These are phyloP conservation scores for Hybos culiciformis DNA, from an alignment of 2,888 invertebrate species.

Conservation along the genomic window DNA sequence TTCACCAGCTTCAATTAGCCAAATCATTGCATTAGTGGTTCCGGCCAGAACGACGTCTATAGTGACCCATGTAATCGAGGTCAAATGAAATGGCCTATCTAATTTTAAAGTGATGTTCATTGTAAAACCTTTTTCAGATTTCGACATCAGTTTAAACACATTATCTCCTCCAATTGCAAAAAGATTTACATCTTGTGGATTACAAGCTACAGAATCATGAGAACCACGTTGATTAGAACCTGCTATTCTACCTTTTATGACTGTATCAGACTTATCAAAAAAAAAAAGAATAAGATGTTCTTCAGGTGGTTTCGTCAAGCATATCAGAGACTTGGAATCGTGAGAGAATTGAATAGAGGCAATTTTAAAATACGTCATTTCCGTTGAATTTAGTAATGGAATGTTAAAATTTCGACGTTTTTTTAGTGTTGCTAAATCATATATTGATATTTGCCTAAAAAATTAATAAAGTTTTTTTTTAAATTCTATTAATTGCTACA, in stretches of 20 bases:
- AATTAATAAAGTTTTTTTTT: too few species aligned
- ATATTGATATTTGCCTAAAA: constrained; percentile 36
- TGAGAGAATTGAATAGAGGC: constrained; percentile 42
- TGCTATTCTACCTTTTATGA: constrained; percentile 26
- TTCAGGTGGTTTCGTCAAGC: constrained; percentile 69
- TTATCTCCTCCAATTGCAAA: constrained; percentile 45
- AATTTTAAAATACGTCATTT: constrained; percentile 11
- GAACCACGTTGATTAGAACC: constrained; percentile 22
- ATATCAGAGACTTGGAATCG: constrained; percentile 67
- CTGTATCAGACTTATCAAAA: constrained; percentile 58
- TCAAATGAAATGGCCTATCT: constrained; percentile 58
- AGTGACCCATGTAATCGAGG: constrained; percentile 67
- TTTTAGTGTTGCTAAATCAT: constrained; percentile 55
- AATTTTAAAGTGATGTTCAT: constrained; percentile 64
- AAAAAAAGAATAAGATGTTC: constrained; percentile 49
- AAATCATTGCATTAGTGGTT: constrained; percentile 58
- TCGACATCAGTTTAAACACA: constrained; percentile 51
- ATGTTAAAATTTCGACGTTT: constrained; percentile 52
- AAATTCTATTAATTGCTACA: not conserved
- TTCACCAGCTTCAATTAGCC: constrained; percentile 77
- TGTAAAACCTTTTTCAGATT: constrained; percentile 46
- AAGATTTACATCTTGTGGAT: constrained; percentile 52
- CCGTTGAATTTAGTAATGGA: constrained; percentile 30
- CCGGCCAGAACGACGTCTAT: constrained; percentile 74
- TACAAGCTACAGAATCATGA: constrained; percentile 33